Percentiles rank a stretch among this genome's conserved stretches.
Conservation (phyloP, 1,140 invertebrate genomes). For the Temnothorax longispinosus region DNA sequence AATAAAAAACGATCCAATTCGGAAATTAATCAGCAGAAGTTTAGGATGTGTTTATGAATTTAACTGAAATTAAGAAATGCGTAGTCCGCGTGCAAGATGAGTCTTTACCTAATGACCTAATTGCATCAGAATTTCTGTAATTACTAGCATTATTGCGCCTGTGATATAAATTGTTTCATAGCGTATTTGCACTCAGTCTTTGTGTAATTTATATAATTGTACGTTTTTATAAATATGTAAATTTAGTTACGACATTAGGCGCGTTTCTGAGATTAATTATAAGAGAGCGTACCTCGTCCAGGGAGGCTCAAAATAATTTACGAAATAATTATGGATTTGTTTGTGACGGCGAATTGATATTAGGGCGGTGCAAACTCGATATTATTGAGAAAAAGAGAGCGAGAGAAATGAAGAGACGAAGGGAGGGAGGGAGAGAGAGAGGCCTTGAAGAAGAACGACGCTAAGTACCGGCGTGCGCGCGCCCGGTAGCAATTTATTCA, state of each 20-base stretch:
- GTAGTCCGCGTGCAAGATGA: neutral
- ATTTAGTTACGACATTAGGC: neutral
- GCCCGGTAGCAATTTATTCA: slow-evolving; percentile 86
- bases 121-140: neutral
- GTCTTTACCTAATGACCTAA: neutral
- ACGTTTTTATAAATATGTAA: neutral
- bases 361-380: slow-evolving; percentile 5
- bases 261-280: slow-evolving; percentile 14
- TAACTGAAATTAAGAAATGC: neutral
- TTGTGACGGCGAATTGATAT: slow-evolving; percentile 30
- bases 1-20: neutral
- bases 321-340: slow-evolving; percentile 10
- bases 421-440: neutral
- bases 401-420: neutral
- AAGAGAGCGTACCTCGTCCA: neutral
- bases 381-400: slow-evolving; percentile 24
- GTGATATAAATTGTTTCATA: neutral
- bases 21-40: neutral
- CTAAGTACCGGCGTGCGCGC: slow-evolving; percentile 82
- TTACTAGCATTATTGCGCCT: neutral
- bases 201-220: slow-evolving; percentile 14
- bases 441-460: slow-evolving; percentile 69
- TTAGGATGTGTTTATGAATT: neutral
- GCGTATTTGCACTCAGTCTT: slow-evolving; percentile 3
- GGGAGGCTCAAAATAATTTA: slow-evolving; percentile 11